Conservation (phyloP, 2,113 vertebrate genomes). For the Crotophaga sulcirostris region DNA sequence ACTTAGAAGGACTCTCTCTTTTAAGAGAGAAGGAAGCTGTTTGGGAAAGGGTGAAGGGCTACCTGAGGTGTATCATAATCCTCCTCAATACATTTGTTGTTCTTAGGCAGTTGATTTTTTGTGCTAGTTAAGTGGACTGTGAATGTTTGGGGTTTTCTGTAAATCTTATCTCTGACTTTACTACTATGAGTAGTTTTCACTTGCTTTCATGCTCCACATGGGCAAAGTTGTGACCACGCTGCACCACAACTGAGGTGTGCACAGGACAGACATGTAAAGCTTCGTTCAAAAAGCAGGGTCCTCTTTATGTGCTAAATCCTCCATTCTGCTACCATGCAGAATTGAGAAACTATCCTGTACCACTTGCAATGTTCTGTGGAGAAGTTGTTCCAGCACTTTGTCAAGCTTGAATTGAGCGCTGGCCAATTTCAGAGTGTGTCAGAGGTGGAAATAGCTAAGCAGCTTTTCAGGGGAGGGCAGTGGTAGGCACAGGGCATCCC, state of each 20-base stretch:
- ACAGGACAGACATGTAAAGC: not conserved
- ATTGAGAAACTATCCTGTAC: not conserved
- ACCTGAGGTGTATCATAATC: not conserved
- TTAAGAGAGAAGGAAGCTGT: not conserved
- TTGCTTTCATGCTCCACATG: rapidly evolving
- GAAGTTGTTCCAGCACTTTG: not conserved
- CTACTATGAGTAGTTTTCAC: not conserved
- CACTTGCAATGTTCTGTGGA: rapidly evolving
- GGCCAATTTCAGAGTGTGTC: rapidly evolving
- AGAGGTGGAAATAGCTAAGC: not conserved
- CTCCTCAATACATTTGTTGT: not conserved
- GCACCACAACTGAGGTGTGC: not conserved
- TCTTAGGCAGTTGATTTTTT: not conserved
- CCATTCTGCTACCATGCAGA: not conserved
- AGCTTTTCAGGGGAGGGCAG: not conserved
- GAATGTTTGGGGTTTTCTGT: not conserved
- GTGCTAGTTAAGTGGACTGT: not conserved
- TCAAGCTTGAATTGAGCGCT: not conserved
- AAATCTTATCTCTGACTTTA: not conserved
- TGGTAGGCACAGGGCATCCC: rapidly evolving
- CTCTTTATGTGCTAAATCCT: not conserved
- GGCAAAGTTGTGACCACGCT: not conserved
- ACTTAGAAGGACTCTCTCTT: not conserved
- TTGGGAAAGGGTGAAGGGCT: not conserved
- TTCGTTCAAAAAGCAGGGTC: not conserved